Base-by-base conservation (phyloP, 2,888 invertebrate genomes). In the Therioaphis trifolii region DNA sequence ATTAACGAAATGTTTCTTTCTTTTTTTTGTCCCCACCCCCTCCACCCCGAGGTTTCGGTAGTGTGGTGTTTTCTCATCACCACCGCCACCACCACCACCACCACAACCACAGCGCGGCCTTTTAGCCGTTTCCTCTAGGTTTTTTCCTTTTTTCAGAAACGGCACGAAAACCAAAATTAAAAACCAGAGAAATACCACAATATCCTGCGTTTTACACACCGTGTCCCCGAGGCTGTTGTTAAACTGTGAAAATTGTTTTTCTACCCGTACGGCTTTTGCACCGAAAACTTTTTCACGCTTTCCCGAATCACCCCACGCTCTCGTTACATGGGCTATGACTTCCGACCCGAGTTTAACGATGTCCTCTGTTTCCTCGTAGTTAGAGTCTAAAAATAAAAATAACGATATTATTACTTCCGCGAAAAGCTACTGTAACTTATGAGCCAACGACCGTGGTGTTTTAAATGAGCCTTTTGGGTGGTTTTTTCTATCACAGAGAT, bases 191-290 rank as follows among this genome's bases (percentile, higher is more conserved):
- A 69, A 69, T 35, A 68, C 46, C 0, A 1, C 14, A 78, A 40
- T 69, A 78, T 55, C 29, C 35, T n/a, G n/a, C 14, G 24, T 21
- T 35, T 66, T 68, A 52, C 35, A 78, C 35, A 12, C 14, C 4
- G 1, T 21, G 15, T 24, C 29, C 46, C 43, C 21, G 43, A n/a
- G 55, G 79, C 79, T 24, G 79, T 79, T 79, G 79, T 80, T 58
- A 61, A 79, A 71, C 69, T 27, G 69, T 9, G 79, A 79, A 79
- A 71, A 80, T 80, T 80, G 71, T 61, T 80, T 79, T 80, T 77
- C 24, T 55, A 71, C 80, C 72, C 11, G 61, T 69, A 11, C 29
- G n/a, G 46, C 66, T 77, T 63, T 21, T 9, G 66, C 14, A 71
- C 61, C 46, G 55, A 71, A 66, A 71, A 58, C 58, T 80, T 71